These are phyloP conservation scores for Poecilia wingei DNA, from an alignment of 2,797 vertebrate species.

Conservation along the genomic window DNA sequence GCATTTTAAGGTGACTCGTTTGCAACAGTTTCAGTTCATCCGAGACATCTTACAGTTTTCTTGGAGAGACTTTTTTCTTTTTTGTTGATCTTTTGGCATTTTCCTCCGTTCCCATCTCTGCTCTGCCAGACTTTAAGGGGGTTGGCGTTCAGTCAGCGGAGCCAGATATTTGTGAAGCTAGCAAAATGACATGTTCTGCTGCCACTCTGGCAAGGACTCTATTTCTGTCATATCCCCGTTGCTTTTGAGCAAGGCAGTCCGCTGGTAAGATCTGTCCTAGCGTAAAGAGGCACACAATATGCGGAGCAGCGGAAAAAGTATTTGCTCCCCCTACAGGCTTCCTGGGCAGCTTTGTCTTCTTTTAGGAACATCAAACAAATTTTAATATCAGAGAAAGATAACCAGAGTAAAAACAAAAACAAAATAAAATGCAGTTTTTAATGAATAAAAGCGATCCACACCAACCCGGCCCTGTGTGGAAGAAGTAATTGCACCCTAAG, in stretches of 20 bases:
- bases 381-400: background rate
- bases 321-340: background rate
- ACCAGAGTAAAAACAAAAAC: background rate
- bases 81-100: slow-evolving; percentile 45
- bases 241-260: slow-evolving; percentile 22
- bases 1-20: slow-evolving; percentile 35
- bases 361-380: background rate
- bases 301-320: background rate
- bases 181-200: slow-evolving; percentile 48
- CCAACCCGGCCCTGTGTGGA: background rate
- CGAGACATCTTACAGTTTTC: slow-evolving; percentile 25
- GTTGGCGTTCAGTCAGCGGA: slow-evolving; percentile 30
- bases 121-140: slow-evolving; percentile 37
- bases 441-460: background rate
- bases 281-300: background rate
- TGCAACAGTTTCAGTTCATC: slow-evolving; percentile 27
- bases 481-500: background rate
- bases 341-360: background rate
- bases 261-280: background rate
- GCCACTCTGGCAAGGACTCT: slow-evolving; percentile 5
- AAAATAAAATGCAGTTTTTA: background rate
- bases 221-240: slow-evolving; percentile 2
- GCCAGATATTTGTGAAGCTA: slow-evolving; percentile 49
- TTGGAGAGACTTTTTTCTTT: slow-evolving; percentile 35
- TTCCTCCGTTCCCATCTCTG: slow-evolving; percentile 23